Evolutionary conservation across 1,140 invertebrate genomes (phyloP).

Genomic region (Melitaea cinxia): DNA sequence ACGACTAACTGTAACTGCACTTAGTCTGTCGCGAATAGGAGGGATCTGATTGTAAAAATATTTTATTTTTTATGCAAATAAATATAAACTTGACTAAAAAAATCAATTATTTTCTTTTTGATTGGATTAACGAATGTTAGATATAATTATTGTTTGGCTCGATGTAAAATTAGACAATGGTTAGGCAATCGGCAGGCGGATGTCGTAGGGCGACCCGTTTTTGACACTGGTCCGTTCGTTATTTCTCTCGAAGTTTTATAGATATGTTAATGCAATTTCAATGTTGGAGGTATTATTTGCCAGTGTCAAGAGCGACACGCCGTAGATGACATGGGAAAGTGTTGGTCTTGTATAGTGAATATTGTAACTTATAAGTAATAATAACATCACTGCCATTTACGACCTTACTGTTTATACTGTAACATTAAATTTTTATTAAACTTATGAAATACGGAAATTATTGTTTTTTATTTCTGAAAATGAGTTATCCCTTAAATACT

Average conservation of each 20-base stretch:
- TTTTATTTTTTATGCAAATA: no score
- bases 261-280: conserved; percentile 67
- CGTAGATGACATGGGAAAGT: conserved; percentile 37
- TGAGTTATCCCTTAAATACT: not conserved
- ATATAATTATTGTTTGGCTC: conserved; percentile 63
- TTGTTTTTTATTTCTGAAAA: conserved; percentile 37
- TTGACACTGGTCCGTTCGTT: conserved; percentile 65
- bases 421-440: conserved; percentile 79
- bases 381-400: conserved; percentile 80
- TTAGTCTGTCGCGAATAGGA: conserved; percentile 49
- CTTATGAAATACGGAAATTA: conserved; percentile 51
- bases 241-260: conserved; percentile 75
- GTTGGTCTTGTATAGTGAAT: conserved; percentile 64
- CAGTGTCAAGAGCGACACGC: not conserved
- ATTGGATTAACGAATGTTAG: conserved; percentile 57
- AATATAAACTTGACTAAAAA: conserved; percentile 32
- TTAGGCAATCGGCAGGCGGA: conserved; percentile 51
- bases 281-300: conserved; percentile 62
- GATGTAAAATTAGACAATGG: conserved; percentile 57
- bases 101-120: conserved; percentile 44
- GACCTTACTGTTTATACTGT: conserved; percentile 81
- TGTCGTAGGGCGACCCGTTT: conserved; percentile 47
- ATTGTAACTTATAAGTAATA: conserved; percentile 68
- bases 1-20: conserved; percentile 29
- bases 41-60: conserved; percentile 46